Evolutionary conservation across 2,113 vertebrate species (phyloP).

Genomic region (Daubentonia madagascariensis): DNA sequence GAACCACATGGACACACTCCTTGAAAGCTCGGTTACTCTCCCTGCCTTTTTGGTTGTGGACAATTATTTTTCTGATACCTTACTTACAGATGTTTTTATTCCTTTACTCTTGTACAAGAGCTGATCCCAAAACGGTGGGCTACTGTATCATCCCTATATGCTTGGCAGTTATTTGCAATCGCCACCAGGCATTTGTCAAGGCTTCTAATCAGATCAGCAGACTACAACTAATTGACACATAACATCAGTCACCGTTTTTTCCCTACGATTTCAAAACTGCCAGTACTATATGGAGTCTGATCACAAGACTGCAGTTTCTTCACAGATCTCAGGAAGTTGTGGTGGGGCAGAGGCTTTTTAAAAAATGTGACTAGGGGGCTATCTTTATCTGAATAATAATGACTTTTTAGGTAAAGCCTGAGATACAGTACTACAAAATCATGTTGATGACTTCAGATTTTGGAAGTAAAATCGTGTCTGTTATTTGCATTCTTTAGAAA

Average conservation of each 20-base stretch:
- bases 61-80: constrained; percentile 91
- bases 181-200: constrained; percentile 90
- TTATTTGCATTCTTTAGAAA: constrained; percentile 74
- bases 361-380: constrained; percentile 73
- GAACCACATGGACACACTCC: constrained; percentile 84
- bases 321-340: constrained; percentile 75
- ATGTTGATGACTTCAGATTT: constrained; percentile 78
- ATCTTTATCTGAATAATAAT: constrained; percentile 73
- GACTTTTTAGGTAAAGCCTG: constrained; percentile 66
- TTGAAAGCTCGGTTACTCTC: constrained; percentile 89
- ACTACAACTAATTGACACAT: constrained; percentile 93
- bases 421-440: constrained; percentile 69
- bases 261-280: constrained; percentile 63
- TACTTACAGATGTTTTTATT: constrained; percentile 99
- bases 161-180: constrained; percentile 93
- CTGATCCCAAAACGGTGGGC: constrained; percentile 94
- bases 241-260: constrained; percentile 66
- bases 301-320: constrained; percentile 75
- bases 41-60: constrained; percentile 95
- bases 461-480: constrained; percentile 80
- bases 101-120: constrained; percentile 97
- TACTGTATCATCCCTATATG: constrained; percentile 97
- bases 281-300: constrained; percentile 55
- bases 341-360: constrained; percentile 76
- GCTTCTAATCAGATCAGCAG: constrained; percentile 93